These are phyloP conservation scores for Tenebrio molitor DNA, from an alignment of 1,140 invertebrate species.

Conservation along the genomic window DNA sequence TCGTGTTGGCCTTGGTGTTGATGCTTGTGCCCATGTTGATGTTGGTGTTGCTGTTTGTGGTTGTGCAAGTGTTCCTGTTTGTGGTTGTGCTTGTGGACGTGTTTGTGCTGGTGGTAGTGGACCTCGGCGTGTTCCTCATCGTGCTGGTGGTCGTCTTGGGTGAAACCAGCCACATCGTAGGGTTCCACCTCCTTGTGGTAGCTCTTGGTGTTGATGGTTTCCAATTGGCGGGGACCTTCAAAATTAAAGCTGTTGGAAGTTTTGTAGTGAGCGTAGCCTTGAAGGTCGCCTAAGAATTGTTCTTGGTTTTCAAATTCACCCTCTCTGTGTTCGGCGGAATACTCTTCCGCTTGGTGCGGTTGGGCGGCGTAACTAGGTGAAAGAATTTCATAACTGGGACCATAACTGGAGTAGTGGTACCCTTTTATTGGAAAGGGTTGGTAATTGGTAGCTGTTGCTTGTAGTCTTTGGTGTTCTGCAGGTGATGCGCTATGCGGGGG, in stretches of 20 bases:
- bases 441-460: conserved; percentile 48
- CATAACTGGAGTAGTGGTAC: conserved; percentile 39
- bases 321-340: conserved; percentile 3
- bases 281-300: conserved; percentile 3
- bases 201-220: conserved; percentile 55
- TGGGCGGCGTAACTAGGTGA: not conserved
- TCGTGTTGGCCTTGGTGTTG: conserved; percentile 50
- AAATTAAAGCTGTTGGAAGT: conserved; percentile 53
- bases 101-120: conserved; percentile 57
- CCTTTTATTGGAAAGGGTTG: conserved; percentile 47
- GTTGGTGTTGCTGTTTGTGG: conserved; percentile 53
- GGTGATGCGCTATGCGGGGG: conserved; percentile 31
- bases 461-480: conserved; percentile 18
- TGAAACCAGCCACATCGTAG: conserved; percentile 45
- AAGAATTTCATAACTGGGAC: conserved; percentile 28
- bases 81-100: conserved; percentile 56
- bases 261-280: conserved; percentile 56
- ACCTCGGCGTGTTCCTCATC: conserved; percentile 53
- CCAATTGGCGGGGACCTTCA: conserved; percentile 57
- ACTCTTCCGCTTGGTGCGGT: conserved; percentile 39
- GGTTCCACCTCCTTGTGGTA: conserved; percentile 54
- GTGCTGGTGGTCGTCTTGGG: conserved; percentile 42
- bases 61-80: conserved; percentile 55
- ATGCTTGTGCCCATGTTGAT: conserved; percentile 53
- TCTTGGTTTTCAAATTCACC: conserved; percentile 15